These are phyloP conservation scores for Dasysyrphus tricinctus DNA, from an alignment of 2,888 invertebrate genomes.

Conservation along the genomic window DNA sequence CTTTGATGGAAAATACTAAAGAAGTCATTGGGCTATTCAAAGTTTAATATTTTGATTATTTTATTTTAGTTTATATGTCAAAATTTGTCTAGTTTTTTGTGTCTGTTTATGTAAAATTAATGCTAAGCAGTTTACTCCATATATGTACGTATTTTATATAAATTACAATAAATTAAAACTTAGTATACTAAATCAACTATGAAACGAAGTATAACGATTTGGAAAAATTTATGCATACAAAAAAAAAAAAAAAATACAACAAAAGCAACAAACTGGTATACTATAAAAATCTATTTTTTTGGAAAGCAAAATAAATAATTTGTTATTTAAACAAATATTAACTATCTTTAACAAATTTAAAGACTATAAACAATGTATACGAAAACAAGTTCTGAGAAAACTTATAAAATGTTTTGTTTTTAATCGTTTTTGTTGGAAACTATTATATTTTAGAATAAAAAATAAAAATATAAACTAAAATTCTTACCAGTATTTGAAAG, in stretches of 20 bases:
- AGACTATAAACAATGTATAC: slow-evolving; percentile 69
- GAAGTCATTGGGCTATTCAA: slow-evolving; percentile 50
- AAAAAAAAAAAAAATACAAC: slow-evolving; percentile 52
- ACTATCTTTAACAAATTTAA: slow-evolving; percentile 37
- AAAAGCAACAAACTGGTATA: slow-evolving; percentile 41
- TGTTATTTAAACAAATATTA: slow-evolving; percentile 48
- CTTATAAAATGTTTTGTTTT: slow-evolving; percentile 71
- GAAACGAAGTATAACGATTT: slow-evolving; percentile 75
- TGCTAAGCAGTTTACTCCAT: slow-evolving; percentile 72
- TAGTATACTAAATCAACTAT: slow-evolving; percentile 69
- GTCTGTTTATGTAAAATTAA: slow-evolving; percentile 56
- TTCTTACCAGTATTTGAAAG: slow-evolving; percentile 71
- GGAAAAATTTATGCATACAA: slow-evolving; percentile 66
- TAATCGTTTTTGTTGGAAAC: slow-evolving; percentile 48
- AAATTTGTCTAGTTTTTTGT: slow-evolving; percentile 68
- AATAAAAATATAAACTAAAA: slow-evolving; percentile 48
- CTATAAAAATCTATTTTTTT: slow-evolving; percentile 44
- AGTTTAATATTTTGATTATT: slow-evolving; percentile 59
- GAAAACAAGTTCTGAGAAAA: slow-evolving; percentile 69
- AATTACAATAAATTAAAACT: slow-evolving; percentile 64
- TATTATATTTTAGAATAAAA: slow-evolving; percentile 39
- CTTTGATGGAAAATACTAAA: slow-evolving; percentile 78
- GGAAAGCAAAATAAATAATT: slow-evolving; percentile 51
- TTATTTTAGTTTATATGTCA: slow-evolving; percentile 60
- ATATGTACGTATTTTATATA: slow-evolving; percentile 75